Evolutionary conservation across 1,140 invertebrate genomes (phyloP).

Genomic region (Drosophila pachea): DNA sequence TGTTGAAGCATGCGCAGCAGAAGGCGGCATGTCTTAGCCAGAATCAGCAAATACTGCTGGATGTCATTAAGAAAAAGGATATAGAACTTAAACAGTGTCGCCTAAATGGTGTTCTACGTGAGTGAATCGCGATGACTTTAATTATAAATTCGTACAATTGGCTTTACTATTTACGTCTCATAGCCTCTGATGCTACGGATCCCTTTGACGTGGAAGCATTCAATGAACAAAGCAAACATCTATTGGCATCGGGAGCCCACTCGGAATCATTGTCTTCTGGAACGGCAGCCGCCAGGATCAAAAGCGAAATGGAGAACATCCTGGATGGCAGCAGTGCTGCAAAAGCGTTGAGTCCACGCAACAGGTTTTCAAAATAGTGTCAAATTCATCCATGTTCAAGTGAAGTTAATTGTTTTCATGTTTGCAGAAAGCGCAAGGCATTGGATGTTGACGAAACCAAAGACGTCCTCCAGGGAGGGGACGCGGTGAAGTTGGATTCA

Average conservation of each 20-base stretch:
- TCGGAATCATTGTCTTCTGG: slow-evolving; percentile 8
- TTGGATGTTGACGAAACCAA: background rate
- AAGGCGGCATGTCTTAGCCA: background rate
- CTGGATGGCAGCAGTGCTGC: background rate
- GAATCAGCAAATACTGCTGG: slow-evolving; percentile 10
- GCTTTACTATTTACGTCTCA: background rate
- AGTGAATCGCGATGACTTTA: slow-evolving; percentile 4
- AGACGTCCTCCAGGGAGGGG: background rate
- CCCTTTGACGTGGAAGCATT: slow-evolving; percentile 47
- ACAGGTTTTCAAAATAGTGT: no score
- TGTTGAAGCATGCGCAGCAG: slow-evolving; percentile 5
- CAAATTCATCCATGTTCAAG: background rate
- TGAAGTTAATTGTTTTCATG: no score
- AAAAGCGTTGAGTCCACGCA: slow-evolving; percentile 13
- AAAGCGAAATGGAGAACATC: background rate
- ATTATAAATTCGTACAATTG: background rate
- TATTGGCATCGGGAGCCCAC: slow-evolving; percentile 8
- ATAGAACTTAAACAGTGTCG: slow-evolving; percentile 61
- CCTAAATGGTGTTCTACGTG: slow-evolving; percentile 50
- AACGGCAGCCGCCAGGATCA: background rate
- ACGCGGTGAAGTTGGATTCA: background rate
- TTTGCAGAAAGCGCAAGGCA: slow-evolving; percentile 35
- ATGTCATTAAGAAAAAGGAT: slow-evolving; percentile 57
- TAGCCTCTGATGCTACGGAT: slow-evolving; percentile 58
- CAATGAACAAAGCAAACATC: slow-evolving; percentile 15